phyloP scores from a whole-genome alignment of 2,113 vertebrate genomes.

The Phasianus colchicus region DNA sequence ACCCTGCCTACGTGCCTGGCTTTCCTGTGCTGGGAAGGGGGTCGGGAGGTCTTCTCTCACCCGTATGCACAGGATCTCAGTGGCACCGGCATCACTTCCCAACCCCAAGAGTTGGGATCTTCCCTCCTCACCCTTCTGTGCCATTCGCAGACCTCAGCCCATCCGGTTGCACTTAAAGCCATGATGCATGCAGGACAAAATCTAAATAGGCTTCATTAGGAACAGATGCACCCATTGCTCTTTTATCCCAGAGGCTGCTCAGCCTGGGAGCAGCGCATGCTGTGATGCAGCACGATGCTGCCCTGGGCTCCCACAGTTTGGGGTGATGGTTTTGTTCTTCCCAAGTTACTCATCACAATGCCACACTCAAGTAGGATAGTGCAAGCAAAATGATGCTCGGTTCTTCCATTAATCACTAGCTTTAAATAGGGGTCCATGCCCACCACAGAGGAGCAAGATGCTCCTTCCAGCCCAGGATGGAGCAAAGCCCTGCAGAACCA shows the following conservation, averaged over 20 bases:
- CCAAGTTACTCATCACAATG: background rate
- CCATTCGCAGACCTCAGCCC: background rate
- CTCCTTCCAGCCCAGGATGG: background rate
- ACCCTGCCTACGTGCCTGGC: background rate
- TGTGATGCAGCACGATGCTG: background rate
- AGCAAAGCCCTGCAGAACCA: background rate
- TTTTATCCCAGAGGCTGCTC: background rate
- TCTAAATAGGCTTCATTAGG: conserved; percentile 10
- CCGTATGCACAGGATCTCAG: background rate
- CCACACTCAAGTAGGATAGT: background rate
- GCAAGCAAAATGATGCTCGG: background rate
- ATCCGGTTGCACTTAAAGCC: background rate
- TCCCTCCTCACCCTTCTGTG: background rate
- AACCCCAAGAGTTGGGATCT: background rate
- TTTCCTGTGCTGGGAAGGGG: background rate
- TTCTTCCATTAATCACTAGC: background rate
- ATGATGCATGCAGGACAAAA: background rate
- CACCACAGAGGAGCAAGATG: background rate
- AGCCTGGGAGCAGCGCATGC: background rate
- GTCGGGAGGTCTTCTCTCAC: background rate
- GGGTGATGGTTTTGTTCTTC: background rate
- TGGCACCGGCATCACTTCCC: background rate
- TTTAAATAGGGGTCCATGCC: background rate
- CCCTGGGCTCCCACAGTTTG: background rate
- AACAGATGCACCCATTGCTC: background rate